Evolutionary conservation across 2,113 vertebrate genomes (phyloP).

Genomic region (Cyanoramphus novaezelandiae): DNA sequence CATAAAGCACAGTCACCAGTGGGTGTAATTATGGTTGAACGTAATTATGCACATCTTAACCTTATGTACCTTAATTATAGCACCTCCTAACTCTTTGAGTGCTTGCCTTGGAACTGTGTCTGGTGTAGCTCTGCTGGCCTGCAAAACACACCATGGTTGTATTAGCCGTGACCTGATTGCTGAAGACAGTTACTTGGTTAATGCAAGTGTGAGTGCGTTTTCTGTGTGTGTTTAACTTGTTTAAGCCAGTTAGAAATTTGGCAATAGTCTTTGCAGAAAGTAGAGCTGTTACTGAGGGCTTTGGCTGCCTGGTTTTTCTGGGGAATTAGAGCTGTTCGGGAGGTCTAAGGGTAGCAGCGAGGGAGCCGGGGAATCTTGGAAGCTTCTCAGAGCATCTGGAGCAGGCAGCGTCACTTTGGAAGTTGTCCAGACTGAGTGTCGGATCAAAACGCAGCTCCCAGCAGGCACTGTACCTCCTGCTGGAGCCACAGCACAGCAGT

Average conservation of each 20-base stretch:
- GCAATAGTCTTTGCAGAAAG: background rate
- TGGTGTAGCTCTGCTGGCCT: background rate
- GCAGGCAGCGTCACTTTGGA: background rate
- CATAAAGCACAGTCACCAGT: background rate
- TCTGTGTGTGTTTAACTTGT: background rate
- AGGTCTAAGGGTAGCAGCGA: background rate
- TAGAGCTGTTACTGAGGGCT: background rate
- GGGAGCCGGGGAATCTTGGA: background rate
- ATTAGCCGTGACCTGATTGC: background rate
- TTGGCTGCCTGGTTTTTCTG: background rate
- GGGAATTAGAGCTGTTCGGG: background rate
- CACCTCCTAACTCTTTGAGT: background rate
- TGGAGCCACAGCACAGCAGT: background rate
- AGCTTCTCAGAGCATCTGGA: background rate
- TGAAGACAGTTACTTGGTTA: background rate
- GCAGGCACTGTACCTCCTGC: background rate
- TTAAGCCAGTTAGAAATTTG: background rate
- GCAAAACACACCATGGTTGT: fast-evolving
- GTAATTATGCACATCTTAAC: conserved; percentile 44
- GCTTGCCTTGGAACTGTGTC: background rate
- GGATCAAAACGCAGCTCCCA: background rate
- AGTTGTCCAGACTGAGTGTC: background rate
- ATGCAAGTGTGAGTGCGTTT: background rate
- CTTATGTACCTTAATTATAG: conserved; percentile 37
- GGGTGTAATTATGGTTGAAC: conserved; percentile 50